Percentiles rank a stretch among this genome's conserved stretches.
These are phyloP conservation scores for Galbula dea DNA, from an alignment of 2,113 vertebrate genomes.

Conservation along the genomic window DNA sequence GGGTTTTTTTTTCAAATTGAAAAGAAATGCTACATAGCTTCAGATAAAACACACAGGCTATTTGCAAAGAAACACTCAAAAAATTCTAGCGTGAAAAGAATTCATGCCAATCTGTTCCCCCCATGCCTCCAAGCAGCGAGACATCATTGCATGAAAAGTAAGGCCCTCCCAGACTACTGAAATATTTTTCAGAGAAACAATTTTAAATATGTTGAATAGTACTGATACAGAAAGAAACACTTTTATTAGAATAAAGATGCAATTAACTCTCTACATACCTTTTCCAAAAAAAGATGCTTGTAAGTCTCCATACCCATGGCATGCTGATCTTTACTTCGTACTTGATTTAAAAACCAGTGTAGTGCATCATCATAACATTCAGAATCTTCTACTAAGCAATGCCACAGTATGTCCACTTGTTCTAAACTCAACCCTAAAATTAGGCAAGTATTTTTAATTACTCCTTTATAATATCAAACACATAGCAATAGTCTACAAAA, in stretches of 20 bases:
- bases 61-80: background rate
- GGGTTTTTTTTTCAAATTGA: background rate
- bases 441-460: background rate
- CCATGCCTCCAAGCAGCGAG: background rate
- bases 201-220: background rate
- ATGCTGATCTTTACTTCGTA: conserved; percentile 98
- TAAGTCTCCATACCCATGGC: conserved; percentile 99
- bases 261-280: conserved; percentile 74
- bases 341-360: conserved; percentile 99
- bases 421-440: conserved; percentile 92
- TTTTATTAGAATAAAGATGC: background rate
- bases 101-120: background rate
- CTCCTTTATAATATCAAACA: background rate
- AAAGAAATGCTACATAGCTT: background rate
- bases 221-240: background rate
- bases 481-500: background rate
- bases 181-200: background rate
- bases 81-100: background rate
- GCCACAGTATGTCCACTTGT: conserved; percentile 98
- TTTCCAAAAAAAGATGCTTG: conserved; percentile 98
- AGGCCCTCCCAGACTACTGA: background rate
- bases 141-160: background rate
- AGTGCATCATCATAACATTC: conserved; percentile 97
- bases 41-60: background rate
- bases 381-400: conserved; percentile 95